Conservation (phyloP, 2,113 vertebrate species). For the Psammodynastes pulverulentus region DNA sequence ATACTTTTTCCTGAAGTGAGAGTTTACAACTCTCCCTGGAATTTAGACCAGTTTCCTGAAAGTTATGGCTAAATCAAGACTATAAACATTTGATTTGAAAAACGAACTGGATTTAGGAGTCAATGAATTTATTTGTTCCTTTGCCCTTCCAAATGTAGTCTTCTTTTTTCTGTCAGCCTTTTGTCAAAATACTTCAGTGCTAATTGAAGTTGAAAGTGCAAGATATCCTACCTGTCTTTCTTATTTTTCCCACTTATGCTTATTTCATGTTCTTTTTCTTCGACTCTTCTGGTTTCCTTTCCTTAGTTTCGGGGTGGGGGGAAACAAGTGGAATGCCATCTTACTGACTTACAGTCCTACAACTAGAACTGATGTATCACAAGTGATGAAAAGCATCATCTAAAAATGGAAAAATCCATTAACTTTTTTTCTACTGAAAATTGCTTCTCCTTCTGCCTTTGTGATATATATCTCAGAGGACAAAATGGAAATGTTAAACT, state of each 20-base stretch:
- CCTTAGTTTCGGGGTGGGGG: not conserved
- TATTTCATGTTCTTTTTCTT: not conserved
- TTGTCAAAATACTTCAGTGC: constrained; percentile 28
- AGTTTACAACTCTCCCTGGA: constrained; percentile 43
- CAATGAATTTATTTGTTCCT: constrained; percentile 27
- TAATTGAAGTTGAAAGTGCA: constrained; percentile 36
- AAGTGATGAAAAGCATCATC: not conserved
- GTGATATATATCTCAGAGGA: not conserved
- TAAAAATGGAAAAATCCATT: not conserved
- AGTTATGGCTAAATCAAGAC: constrained; percentile 43
- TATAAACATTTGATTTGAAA: constrained; percentile 47
- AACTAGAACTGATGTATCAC: not conserved
- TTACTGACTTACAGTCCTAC: not conserved
- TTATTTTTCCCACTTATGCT: constrained; percentile 26
- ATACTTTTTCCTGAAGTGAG: constrained; percentile 28
- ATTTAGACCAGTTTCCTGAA: constrained; percentile 17
- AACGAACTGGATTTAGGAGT: constrained; percentile 36
- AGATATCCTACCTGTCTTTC: not conserved
- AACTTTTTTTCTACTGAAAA: not conserved
- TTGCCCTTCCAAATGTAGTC: constrained; percentile 1
- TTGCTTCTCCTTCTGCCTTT: not conserved
- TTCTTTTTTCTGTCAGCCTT: not conserved
- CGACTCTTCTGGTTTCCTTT: not conserved
- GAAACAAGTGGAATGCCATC: not conserved
- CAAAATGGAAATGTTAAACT: not conserved